Percentiles rank a stretch among this genome's conserved stretches.
These are phyloP conservation scores for Lepilemur ruficaudatus DNA, from an alignment of 2,797 vertebrate species.

Conservation along the genomic window DNA sequence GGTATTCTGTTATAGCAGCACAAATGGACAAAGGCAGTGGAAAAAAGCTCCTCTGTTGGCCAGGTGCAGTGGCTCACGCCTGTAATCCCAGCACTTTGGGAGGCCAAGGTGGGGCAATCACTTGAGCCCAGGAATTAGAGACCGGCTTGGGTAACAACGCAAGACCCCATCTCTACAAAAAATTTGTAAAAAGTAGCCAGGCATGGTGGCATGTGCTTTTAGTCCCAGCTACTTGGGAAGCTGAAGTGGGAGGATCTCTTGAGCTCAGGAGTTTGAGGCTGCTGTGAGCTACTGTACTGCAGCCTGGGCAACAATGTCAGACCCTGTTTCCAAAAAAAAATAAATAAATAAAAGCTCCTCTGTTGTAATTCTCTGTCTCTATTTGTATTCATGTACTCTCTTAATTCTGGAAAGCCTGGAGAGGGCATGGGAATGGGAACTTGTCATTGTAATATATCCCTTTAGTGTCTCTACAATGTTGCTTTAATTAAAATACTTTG, in stretches of 20 bases:
- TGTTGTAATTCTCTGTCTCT: background rate
- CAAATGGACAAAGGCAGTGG: background rate
- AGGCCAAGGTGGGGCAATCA: background rate
- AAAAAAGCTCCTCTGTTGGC: background rate
- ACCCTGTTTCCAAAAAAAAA: background rate
- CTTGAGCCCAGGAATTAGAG: background rate
- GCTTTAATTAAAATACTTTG: constrained; percentile 61
- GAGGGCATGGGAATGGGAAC: constrained; percentile 32
- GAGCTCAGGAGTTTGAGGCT: background rate
- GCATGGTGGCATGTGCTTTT: background rate
- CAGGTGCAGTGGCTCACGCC: background rate
- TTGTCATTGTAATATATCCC: constrained; percentile 41
- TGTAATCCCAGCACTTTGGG: background rate
- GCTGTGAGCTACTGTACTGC: background rate
- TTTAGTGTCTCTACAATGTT: background rate
- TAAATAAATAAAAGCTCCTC: background rate
- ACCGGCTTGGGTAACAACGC: background rate
- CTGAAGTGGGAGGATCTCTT: background rate
- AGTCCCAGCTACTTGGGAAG: background rate
- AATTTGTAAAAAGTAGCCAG: background rate
- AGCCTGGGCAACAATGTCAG: background rate
- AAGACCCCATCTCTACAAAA: background rate
- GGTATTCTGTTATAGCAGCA: background rate
- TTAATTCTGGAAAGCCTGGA: constrained; percentile 61
- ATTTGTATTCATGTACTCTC: constrained; percentile 56